Base-by-base conservation (phyloP, 2,113 vertebrate species). In the Odontophorus gujanensis region DNA sequence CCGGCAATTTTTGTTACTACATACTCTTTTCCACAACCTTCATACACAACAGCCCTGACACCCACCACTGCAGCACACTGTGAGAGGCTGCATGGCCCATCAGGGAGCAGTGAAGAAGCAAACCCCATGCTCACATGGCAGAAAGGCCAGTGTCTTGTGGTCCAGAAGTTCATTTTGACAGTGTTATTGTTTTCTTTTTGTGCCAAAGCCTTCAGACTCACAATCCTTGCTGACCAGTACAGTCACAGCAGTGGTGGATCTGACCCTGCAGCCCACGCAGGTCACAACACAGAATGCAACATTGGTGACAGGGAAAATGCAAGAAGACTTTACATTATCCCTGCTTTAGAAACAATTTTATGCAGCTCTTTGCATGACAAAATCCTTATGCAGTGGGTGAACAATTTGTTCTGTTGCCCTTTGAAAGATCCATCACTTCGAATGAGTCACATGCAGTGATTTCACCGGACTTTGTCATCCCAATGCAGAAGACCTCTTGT, bases 21-120 rank as follows among this genome's bases (percentile, higher is more conserved):
- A 6, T 25, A 28, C 38, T 36, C n/a, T 53, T 86, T 50, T 48
- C 77, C 66, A 30, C 3, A 81, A n/a, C 18, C n/a, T 63, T 30
- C 28, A 6, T 2, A 2, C 21, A 10, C 2, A 6, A 18, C 48
- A 61, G 3, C 47, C 25, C 65, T 81, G 47, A 34, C 61, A 42
- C 4, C 0, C 0, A 11, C 7, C 0, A 0, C 30, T 65, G 61
- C 3, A 19, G 18, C 17, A 17, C 72, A 16, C 18, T 62, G 2
- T 24, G 40, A 53, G 42, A 71, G 24, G 30, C 32, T 50, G 48
- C 30, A 42, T 15, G 36, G 68, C 9, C 42, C 74, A 53, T 25
- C 32, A 48, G 34, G 45, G 30, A 74, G 32, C 32, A 38, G 7
- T 3, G 30, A 34, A 48, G 55, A 15, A 73, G 21, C n/a, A 68